These are phyloP conservation scores for Polypedilum pembai DNA, from an alignment of 1,140 invertebrate species.

Conservation along the genomic window DNA sequence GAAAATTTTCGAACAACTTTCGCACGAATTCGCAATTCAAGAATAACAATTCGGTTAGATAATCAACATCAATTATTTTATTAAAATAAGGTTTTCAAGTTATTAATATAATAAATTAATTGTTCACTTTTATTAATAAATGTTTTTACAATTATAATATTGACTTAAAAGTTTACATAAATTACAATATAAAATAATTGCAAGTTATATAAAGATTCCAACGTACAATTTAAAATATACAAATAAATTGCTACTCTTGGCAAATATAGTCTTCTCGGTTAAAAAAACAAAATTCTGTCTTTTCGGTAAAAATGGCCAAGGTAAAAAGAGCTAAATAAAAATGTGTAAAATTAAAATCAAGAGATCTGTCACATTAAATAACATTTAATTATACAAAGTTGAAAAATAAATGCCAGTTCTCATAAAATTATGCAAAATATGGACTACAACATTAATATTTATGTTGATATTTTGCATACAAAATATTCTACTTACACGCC, in stretches of 20 bases:
- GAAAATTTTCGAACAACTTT: neutral
- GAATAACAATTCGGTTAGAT: neutral
- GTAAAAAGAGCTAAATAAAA: neutral
- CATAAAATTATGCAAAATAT: no score
- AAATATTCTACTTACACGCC: no score
- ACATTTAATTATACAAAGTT: neutral
- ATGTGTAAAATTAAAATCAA: neutral
- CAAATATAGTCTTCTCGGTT: no score
- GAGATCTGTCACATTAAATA: neutral
- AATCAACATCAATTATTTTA: neutral
- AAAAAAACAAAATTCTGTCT: neutral
- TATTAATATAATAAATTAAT: no score
- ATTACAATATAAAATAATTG: neutral
- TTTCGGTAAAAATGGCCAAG: slow-evolving; percentile 12
- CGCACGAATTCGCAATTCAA: neutral
- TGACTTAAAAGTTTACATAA: neutral
- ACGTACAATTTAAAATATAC: neutral
- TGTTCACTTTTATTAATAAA: no score
- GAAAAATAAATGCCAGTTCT: no score
- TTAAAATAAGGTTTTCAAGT: neutral
- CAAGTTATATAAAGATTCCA: neutral
- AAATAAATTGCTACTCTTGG: no score
- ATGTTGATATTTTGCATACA: no score
- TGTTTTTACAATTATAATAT: neutral
- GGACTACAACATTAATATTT: no score